Base-by-base conservation (phyloP, 2,888 invertebrate genomes). In the Hipparchia sbordonii region DNA sequence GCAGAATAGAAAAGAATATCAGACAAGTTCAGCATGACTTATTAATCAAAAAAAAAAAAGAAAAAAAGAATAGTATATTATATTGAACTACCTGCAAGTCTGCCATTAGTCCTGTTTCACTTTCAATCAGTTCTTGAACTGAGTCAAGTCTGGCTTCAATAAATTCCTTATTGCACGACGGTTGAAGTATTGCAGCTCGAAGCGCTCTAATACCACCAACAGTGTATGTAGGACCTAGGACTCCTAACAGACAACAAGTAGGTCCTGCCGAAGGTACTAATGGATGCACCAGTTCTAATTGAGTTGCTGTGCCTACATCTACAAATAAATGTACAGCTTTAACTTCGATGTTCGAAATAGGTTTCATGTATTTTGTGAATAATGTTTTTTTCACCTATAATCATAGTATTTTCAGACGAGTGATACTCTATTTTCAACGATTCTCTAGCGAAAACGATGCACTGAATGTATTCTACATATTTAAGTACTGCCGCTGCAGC, bases 401-500 rank as follows among this genome's bases (percentile, higher is more conserved):
- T 95, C 84, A 97, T 96, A 9, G 96, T 96, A 73, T 97, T 95
- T 87, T 97, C 96, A 12, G 97, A 96, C 13, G 96, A 96, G 87
- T 97, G 96, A 85, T 97, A 98, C 78, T 96, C 96, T 52, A 98
- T 95, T 88, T 96, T 97, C 75, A 99, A 88, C 0, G 98, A 96
- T 81, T 95, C 95, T 69, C 95, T 95, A 0, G 96, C 95, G 87
- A 97, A 98, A 23, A 96, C 94, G 23, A 97, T 93, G 77, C 96
- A 96, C 81, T 97, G 96, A 72, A 96, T 95, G 79, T 95, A 96
- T 87, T 98, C 98, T 0, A 98, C 95, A 86, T 98, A 98, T 82
- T 96, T 97, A 5, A 98, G 84, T 3, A 98, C 94, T 4, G 98
- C 98, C 13, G 97, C 95, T n/a, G 96, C 96, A 0, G 98, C 96